Conservation (phyloP, 2,113 vertebrate genomes). For the Campylomormyrus tamandua region DNA sequence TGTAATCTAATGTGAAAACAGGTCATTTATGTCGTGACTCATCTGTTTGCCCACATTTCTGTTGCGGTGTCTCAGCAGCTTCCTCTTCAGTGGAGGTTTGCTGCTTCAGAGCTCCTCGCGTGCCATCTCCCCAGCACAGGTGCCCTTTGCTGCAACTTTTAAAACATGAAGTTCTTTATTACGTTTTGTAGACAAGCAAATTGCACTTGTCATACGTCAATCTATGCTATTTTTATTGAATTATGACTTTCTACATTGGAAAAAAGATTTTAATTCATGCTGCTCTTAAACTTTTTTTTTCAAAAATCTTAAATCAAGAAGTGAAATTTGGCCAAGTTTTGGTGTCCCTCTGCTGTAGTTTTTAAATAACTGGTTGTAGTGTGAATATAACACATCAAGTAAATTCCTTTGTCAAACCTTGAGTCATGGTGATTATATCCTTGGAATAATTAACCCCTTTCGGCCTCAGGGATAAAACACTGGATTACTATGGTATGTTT, state of each 20-base stretch:
- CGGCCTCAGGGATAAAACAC: neutral
- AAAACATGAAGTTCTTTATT: neutral
- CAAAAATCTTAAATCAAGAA: neutral
- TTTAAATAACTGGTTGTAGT: neutral
- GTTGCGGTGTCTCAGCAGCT: neutral
- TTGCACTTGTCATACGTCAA: neutral
- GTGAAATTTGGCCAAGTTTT: neutral
- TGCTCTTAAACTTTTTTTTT: neutral
- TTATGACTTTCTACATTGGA: neutral
- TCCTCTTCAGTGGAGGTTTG: neutral
- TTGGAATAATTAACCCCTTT: neutral
- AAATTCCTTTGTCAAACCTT: neutral
- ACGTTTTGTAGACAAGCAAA: neutral
- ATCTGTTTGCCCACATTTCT: constrained; percentile 7
- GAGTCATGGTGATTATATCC: neutral
- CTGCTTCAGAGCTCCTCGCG: neutral
- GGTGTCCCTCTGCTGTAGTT: neutral
- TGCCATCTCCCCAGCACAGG: neutral
- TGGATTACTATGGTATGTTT: neutral
- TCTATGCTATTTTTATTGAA: neutral
- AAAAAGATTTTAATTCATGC: neutral
- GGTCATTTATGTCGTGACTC: neutral
- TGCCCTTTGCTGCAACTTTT: neutral
- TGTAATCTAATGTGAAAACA: neutral
- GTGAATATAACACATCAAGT: neutral